Conservation (phyloP, 30 jellyfish, hydroid and myxozoan species). For the Haliclystus octoradiatus region DNA sequence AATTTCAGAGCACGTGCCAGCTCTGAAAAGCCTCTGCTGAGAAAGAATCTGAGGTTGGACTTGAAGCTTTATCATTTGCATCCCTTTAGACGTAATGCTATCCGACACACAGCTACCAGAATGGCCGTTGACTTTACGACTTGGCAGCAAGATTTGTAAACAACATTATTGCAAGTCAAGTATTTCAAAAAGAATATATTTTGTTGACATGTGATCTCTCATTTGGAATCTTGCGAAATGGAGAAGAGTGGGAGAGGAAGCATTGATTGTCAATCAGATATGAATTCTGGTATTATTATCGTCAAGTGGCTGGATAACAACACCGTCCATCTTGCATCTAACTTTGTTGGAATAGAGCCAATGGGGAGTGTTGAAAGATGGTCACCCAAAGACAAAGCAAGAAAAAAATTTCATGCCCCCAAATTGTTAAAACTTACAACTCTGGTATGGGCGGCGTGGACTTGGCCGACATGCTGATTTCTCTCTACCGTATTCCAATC, state of each 20-base stretch:
- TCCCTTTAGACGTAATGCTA: no score
- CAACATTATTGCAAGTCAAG: no score
- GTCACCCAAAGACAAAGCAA: constrained; percentile 36
- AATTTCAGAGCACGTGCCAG: no score
- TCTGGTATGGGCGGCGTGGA: constrained; percentile 81
- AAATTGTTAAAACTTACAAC: constrained; percentile 43
- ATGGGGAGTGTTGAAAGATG: constrained; percentile 37
- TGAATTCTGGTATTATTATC: constrained; percentile 34
- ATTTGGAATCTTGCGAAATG: no score
- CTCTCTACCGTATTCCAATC: constrained; percentile 34
- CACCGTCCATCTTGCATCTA: constrained; percentile 36
- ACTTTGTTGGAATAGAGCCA: constrained; percentile 41
- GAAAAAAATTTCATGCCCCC: constrained; percentile 43
- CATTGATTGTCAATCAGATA: constrained; percentile 26
- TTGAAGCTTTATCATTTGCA: no score
- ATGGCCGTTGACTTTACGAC: no score
- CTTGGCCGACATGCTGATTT: constrained; percentile 60
- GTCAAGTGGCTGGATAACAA: constrained; percentile 58
- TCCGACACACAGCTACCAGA: no score
- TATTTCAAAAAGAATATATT: no score
- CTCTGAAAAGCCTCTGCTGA: no score
- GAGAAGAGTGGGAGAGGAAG: constrained; percentile 35
- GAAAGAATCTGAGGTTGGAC: no score
- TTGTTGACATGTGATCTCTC: no score
- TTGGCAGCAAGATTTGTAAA: no score